Base-by-base conservation (phyloP, 2,797 vertebrate genomes). In the Denticeps clupeoides region DNA sequence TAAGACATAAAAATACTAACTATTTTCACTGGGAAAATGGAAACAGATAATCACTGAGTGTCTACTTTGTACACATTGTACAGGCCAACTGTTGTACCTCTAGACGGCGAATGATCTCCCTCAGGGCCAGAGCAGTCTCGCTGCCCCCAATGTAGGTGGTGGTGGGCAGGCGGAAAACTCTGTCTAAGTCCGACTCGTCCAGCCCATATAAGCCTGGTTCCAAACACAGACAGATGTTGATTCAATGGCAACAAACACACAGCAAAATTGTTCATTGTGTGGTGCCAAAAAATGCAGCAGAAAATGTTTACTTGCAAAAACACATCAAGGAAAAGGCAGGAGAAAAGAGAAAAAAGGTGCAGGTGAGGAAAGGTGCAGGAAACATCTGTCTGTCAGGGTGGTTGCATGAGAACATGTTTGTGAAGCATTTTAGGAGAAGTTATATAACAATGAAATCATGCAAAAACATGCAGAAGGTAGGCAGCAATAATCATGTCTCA, bases 61-160 rank as follows among this genome's bases (percentile, higher is more conserved):
- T n/a, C n/a, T n/a, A n/a, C n/a, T n/a, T n/a, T n/a, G n/a, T n/a
- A n/a, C n/a, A n/a, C n/a, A n/a, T n/a, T n/a, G n/a, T n/a, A n/a
- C n/a, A n/a, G n/a, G n/a, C n/a, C n/a, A n/a, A n/a, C n/a, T 42
- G 8, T n/a, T 75, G 77, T 70, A 96, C 93, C 90, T 97, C 91
- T 3, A 95, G 82, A 7, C 91, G 84, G 1, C 69, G 84, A 48
- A 97, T 90, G 60, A 97, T 97, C 67, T 97, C 92, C 31, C 85
- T 80, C 35, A 97, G 87, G 0, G 91, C 80, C 57, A 97, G 68
- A 4, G 84, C 73, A 0, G 75, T 86, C 54, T 94, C 87, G 1
- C 67, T 84, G 24, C 92, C 91, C 1, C 93, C 93, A 2, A 97
- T 93, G 79, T 89, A 96, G 2, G 93, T 95, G 56, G 90, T 95